A percentile compares a stretch with the other conserved stretches of the same genome.
Conservation (phyloP, 2,113 vertebrate species). For the Anarhynchus alexandrinus region DNA sequence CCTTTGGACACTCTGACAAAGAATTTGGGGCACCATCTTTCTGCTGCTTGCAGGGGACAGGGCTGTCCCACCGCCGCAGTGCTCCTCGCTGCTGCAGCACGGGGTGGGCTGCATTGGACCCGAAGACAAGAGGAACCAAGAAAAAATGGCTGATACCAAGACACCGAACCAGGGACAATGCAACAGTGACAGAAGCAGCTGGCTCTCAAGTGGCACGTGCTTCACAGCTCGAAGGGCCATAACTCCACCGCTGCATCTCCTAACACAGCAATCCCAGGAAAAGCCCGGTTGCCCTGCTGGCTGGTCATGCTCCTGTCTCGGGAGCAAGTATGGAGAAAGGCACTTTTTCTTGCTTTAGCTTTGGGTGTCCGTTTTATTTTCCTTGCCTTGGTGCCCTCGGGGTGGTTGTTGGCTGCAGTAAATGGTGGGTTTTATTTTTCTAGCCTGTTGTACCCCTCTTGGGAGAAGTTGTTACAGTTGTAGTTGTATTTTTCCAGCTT, state of each 20-base stretch:
- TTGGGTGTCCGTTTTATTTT: neutral
- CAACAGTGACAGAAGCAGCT: neutral
- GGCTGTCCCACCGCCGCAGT: neutral
- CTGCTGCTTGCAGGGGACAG: neutral
- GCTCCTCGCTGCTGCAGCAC: neutral
- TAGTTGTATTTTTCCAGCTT: conserved; percentile 47
- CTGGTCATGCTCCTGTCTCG: neutral
- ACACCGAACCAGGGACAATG: neutral
- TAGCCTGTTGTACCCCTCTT: conserved; percentile 6
- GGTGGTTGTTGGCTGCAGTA: neutral
- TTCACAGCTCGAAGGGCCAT: neutral
- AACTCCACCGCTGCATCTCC: neutral
- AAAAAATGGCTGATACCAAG: neutral
- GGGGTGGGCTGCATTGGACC: rapidly evolving
- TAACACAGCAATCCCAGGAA: neutral
- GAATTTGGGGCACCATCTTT: rapidly evolving
- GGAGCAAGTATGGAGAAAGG: neutral
- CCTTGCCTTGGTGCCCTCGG: neutral
- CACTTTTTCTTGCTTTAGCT: neutral
- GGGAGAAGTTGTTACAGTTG: conserved; percentile 26
- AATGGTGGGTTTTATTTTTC: conserved; percentile 48
- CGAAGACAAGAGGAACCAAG: neutral
- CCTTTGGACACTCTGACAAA: neutral
- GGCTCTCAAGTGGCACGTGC: neutral
- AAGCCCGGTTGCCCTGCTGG: neutral